Evolutionary conservation across 2,113 vertebrate species (phyloP).

Genomic region (Engystomops pustulosus): DNA sequence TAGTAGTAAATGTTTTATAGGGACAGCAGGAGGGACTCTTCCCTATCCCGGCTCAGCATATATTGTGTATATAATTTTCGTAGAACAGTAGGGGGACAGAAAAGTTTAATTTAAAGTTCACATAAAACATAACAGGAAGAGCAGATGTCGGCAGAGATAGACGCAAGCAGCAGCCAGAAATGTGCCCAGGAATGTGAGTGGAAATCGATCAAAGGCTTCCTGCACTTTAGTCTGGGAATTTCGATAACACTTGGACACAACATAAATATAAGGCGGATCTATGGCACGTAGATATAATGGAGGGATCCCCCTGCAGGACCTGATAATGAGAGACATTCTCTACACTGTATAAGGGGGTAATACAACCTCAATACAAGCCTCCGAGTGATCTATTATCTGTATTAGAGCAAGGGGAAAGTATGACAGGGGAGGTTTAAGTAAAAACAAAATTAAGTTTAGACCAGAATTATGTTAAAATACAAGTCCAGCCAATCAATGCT

Average conservation of each 20-base stretch:
- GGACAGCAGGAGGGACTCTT: too few species aligned
- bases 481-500: too few species aligned
- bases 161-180: slow-evolving; percentile 4
- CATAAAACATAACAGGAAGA: slow-evolving; percentile 34
- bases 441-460: too few species aligned
- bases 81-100: too few species aligned
- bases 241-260: neutral
- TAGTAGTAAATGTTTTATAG: too few species aligned
- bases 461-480: too few species aligned
- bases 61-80: neutral
- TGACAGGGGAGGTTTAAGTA: too few species aligned
- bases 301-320: neutral
- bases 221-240: slow-evolving; percentile 3
- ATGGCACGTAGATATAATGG: neutral
- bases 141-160: slow-evolving; percentile 30
- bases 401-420: too few species aligned
- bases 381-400: too few species aligned
- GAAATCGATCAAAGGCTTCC: slow-evolving; percentile 36
- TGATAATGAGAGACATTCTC: neutral
- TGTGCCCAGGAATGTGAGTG: neutral
- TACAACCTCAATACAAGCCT: too few species aligned
- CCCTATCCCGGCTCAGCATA: neutral
- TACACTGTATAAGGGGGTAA: neutral
- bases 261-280: neutral
- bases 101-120: neutral